These are phyloP conservation scores for Dicentrarchus labrax DNA, from an alignment of 2,113 vertebrate species.

Conservation along the genomic window DNA sequence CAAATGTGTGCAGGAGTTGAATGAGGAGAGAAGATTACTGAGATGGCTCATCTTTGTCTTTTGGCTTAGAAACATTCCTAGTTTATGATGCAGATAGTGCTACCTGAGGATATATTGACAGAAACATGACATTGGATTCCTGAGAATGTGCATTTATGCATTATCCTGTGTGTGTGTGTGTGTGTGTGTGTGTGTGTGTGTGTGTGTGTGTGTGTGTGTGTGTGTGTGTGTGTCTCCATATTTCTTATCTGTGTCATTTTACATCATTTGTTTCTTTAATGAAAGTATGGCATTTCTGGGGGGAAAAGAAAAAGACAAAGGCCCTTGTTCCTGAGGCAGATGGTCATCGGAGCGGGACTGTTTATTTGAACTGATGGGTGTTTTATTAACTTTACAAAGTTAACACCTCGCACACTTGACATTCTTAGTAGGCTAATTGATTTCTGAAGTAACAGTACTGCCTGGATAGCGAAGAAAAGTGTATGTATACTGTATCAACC, in stretches of 20 bases:
- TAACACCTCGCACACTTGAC: neutral
- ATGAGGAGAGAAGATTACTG: constrained; percentile 23
- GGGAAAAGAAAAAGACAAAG: neutral
- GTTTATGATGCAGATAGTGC: constrained; percentile 47
- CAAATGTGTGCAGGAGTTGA: constrained; percentile 35
- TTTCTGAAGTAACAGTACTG: no score
- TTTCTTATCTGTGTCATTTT: neutral
- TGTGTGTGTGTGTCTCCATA: neutral
- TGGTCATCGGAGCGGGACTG: neutral
- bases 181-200: constrained; percentile 2
- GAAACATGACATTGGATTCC: constrained; percentile 71
- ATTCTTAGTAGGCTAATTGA: neutral
- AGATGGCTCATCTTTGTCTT: constrained; percentile 26
- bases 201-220: neutral
- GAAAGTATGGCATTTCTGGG: neutral
- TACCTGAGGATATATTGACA: constrained; percentile 72
- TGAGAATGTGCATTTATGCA: constrained; percentile 54
- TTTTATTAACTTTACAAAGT: neutral
- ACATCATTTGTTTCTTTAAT: neutral
- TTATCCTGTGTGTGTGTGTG: neutral
- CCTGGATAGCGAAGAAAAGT: no score
- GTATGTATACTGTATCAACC: neutral
- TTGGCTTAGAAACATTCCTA: constrained; percentile 55
- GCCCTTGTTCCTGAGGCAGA: neutral
- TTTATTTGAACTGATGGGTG: neutral